phyloP scores from a whole-genome alignment of 2,888 invertebrate genomes.

The Oegoconia quadripuncta region DNA sequence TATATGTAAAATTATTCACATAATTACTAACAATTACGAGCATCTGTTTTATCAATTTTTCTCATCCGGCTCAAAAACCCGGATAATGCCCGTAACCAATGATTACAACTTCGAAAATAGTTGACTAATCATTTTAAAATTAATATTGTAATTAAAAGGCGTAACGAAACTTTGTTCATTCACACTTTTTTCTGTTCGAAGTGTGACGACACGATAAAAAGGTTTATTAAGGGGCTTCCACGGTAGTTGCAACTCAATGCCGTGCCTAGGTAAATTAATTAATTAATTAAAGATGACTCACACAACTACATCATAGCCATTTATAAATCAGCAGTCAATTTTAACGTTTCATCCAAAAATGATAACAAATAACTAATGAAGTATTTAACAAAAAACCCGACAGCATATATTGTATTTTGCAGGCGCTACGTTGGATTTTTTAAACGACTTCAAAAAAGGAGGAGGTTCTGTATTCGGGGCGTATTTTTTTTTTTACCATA shows the following conservation, averaged over 20 bases:
- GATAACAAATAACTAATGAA: too few species aligned
- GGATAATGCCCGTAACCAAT: constrained; percentile 15
- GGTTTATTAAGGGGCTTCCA: background rate
- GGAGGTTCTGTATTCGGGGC: too few species aligned
- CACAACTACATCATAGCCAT: too few species aligned
- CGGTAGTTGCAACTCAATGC: background rate
- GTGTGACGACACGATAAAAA: constrained; percentile 10
- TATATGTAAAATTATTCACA: too few species aligned
- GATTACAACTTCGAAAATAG: background rate
- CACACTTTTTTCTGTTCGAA: constrained; percentile 24
- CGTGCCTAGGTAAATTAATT: background rate
- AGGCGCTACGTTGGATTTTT: too few species aligned
- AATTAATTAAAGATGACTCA: background rate
- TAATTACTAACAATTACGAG: too few species aligned
- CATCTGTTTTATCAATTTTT: too few species aligned
- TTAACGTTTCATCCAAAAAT: too few species aligned
- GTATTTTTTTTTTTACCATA: background rate
- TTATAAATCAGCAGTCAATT: too few species aligned
- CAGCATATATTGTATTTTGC: too few species aligned
- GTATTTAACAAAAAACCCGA: too few species aligned
- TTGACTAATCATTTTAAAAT: constrained; percentile 4
- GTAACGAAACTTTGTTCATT: constrained; percentile 12
- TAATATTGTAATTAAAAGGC: constrained; percentile 17
- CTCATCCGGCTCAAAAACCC: constrained; percentile 13
- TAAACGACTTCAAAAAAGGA: too few species aligned